Evolutionary conservation across 2,113 vertebrate species (phyloP).

Genomic region (Probosciger aterrimus): DNA sequence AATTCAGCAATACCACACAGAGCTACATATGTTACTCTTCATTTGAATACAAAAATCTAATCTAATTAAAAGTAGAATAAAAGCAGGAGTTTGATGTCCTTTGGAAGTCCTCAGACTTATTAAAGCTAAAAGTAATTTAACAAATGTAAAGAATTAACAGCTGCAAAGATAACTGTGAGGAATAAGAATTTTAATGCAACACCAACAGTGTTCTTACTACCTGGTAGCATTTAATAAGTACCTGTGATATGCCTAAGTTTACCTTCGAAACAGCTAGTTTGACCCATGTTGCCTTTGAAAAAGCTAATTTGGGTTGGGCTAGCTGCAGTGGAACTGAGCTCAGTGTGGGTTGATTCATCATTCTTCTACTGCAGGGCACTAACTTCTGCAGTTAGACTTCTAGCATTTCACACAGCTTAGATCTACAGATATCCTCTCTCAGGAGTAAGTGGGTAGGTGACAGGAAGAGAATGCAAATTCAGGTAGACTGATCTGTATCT

Average conservation of each 20-base stretch:
- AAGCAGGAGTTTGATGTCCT: neutral
- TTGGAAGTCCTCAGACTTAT: conserved; percentile 11
- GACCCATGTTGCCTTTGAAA: neutral
- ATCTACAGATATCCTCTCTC: neutral
- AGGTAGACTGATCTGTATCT: neutral
- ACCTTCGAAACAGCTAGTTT: neutral
- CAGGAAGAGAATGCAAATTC: neutral
- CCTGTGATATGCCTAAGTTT: neutral
- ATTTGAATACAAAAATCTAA: conserved; percentile 26
- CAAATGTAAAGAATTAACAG: neutral
- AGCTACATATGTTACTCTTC: conserved; percentile 23
- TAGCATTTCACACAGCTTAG: neutral
- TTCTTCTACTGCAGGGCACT: neutral
- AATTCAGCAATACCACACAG: neutral
- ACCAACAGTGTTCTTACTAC: neutral
- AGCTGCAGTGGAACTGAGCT: neutral
- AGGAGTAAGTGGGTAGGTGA: neutral
- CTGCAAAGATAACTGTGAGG: neutral
- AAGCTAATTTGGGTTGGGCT: neutral
- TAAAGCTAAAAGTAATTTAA: neutral
- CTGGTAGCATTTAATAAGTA: neutral
- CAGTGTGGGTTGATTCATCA: neutral
- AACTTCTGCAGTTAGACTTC: neutral
- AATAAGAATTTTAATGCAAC: neutral
- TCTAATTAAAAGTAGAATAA: conserved; percentile 33